Percentiles rank a stretch among this genome's conserved stretches.
Evolutionary conservation across 1,140 invertebrate species (phyloP).

Genomic region (Diabrotica undecimpunctata): DNA sequence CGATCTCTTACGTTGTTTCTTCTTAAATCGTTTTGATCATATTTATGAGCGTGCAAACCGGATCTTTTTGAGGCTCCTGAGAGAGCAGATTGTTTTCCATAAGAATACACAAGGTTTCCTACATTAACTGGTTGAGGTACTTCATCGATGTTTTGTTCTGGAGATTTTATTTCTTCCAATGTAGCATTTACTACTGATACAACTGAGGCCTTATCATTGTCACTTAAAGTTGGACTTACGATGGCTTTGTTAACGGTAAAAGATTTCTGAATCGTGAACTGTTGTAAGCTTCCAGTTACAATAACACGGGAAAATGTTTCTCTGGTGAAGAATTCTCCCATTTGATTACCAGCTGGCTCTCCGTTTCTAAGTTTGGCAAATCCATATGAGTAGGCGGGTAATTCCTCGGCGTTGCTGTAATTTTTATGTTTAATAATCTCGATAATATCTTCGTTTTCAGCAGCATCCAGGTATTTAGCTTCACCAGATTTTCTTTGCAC

Average conservation of each 20-base stretch:
- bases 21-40: neutral
- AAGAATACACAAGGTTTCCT: conserved; percentile 57
- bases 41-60: neutral
- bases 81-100: conserved; percentile 41
- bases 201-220: conserved; percentile 55
- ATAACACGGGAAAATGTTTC: conserved; percentile 55
- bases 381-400: conserved; percentile 59
- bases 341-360: conserved; percentile 53
- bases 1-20: neutral
- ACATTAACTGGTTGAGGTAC: conserved; percentile 45
- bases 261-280: conserved; percentile 59
- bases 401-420: conserved; percentile 58
- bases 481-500: conserved; percentile 50
- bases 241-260: conserved; percentile 57
- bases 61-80: neutral
- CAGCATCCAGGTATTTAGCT: conserved; percentile 48
- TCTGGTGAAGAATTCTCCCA: conserved; percentile 56
- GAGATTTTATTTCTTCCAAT: conserved; percentile 42
- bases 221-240: conserved; percentile 51
- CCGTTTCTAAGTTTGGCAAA: conserved; percentile 52
- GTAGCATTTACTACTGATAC: conserved; percentile 56
- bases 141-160: conserved; percentile 28
- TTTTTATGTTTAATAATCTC: conserved; percentile 65
- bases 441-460: conserved; percentile 50
- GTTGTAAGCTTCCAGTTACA: conserved; percentile 52